These are phyloP conservation scores for Danio kyathit DNA, from an alignment of 2,797 vertebrate species.

Conservation along the genomic window DNA sequence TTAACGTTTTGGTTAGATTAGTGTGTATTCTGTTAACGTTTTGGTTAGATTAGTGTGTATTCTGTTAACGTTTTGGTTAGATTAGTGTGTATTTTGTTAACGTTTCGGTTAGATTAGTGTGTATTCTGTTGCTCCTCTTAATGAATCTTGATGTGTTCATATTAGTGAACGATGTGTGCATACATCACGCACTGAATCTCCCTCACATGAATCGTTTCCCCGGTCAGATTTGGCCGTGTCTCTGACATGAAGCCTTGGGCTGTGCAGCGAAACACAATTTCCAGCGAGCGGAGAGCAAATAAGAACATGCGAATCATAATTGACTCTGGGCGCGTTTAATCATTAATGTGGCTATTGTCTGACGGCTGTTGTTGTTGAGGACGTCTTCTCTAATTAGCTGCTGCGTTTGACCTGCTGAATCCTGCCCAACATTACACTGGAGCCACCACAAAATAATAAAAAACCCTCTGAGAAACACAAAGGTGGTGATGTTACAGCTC, in stretches of 20 bases:
- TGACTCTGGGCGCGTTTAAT: slow-evolving; percentile 79
- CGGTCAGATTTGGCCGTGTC: not conserved
- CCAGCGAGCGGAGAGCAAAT: slow-evolving; percentile 70
- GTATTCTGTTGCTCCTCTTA: too few species aligned
- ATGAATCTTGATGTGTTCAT: too few species aligned
- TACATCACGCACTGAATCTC: not conserved
- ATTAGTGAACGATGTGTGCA: too few species aligned
- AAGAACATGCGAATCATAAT: slow-evolving; percentile 79
- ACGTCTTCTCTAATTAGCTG: slow-evolving; percentile 71
- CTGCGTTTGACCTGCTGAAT: slow-evolving; percentile 58
- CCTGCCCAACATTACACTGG: slow-evolving; percentile 56
- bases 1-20: too few species aligned
- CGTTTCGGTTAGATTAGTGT: too few species aligned
- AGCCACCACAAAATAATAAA: too few species aligned
- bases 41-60: too few species aligned
- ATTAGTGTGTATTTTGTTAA: too few species aligned
- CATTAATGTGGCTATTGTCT: slow-evolving; percentile 77
- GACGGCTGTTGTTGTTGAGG: slow-evolving; percentile 71
- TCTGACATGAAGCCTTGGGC: slow-evolving; percentile 72
- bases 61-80: too few species aligned
- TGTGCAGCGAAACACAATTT: slow-evolving; percentile 72
- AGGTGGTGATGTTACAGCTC: too few species aligned
- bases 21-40: too few species aligned
- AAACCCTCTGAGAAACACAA: too few species aligned
- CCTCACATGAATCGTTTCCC: not conserved